Evolutionary conservation across 2,888 invertebrate genomes (phyloP).

Genomic region (Selenia dentaria): DNA sequence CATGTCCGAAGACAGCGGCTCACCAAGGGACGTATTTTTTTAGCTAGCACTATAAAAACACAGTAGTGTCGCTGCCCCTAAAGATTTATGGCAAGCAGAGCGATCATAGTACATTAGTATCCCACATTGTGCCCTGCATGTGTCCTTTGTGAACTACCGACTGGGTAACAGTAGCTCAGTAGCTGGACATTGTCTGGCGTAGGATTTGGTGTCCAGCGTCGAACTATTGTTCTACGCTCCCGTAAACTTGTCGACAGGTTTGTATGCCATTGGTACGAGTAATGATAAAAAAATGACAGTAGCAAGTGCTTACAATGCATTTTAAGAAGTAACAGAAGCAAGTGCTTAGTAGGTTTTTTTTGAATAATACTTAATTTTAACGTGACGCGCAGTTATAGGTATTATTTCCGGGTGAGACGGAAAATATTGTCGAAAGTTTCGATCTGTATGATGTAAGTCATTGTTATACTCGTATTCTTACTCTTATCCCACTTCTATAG

Average conservation of each 20-base stretch:
- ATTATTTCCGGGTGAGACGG: too few species aligned
- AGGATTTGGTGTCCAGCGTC: conserved; percentile 21
- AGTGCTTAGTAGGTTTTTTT: too few species aligned
- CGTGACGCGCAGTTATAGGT: too few species aligned
- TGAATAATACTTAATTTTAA: too few species aligned
- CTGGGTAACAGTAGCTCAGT: conserved; percentile 42
- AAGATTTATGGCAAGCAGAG: conserved; percentile 74
- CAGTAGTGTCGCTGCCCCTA: conserved; percentile 43
- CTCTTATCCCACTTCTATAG: too few species aligned
- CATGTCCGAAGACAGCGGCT: conserved; percentile 37
- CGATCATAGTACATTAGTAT: conserved; percentile 82
- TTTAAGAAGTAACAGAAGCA: too few species aligned
- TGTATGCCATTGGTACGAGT: conserved; percentile 44
- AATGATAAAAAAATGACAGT: conserved; percentile 7
- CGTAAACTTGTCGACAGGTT: conserved; percentile 80
- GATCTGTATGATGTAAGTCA: too few species aligned
- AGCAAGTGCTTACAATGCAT: not conserved
- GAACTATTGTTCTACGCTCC: conserved; percentile 65
- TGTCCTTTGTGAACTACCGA: conserved; percentile 59
- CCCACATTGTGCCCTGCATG: conserved; percentile 71
- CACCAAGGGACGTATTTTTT: conserved; percentile 39
- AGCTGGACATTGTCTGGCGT: conserved; percentile 16
- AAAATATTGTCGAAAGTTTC: too few species aligned
- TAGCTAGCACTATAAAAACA: conserved; percentile 47
- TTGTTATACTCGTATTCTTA: too few species aligned